phyloP scores from a whole-genome alignment of 2,797 vertebrate genomes.

The Rhinichthys osculus region DNA sequence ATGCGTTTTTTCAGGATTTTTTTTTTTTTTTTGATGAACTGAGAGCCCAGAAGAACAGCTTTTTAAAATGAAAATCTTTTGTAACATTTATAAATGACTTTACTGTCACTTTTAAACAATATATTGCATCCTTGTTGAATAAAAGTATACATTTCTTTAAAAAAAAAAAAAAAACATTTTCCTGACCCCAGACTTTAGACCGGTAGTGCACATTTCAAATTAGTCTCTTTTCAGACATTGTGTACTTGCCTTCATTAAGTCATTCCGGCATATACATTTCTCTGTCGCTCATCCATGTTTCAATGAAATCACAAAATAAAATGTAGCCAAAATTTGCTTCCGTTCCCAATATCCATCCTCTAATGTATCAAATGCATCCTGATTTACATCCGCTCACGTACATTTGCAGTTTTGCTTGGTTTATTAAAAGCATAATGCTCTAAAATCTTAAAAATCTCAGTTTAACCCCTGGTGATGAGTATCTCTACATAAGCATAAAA shows the following conservation, averaged over 20 bases:
- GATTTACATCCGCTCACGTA: not conserved
- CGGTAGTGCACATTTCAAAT: too few relatives aligned
- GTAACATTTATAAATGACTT: not conserved
- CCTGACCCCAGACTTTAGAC: not conserved
- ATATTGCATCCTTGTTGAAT: not conserved
- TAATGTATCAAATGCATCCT: conserved; percentile 1
- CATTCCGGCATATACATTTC: not conserved
- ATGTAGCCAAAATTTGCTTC: not conserved
- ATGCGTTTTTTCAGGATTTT: too few relatives aligned
- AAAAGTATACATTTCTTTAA: not conserved
- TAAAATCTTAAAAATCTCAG: not conserved
- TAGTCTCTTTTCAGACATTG: not conserved
- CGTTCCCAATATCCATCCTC: not conserved
- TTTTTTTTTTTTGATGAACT: not conserved
- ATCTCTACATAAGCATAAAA: not conserved
- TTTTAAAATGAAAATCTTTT: not conserved
- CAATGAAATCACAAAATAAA: conserved; percentile 11
- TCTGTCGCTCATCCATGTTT: conserved; percentile 4
- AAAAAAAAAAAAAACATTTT: not conserved
- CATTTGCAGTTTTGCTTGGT: not conserved
- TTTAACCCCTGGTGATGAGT: not conserved
- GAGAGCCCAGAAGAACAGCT: not conserved
- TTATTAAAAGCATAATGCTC: not conserved
- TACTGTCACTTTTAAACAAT: not conserved
- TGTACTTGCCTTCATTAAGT: not conserved